Conservation (phyloP, 2,888 invertebrate species). For the Disparrhopalites patrizii region DNA sequence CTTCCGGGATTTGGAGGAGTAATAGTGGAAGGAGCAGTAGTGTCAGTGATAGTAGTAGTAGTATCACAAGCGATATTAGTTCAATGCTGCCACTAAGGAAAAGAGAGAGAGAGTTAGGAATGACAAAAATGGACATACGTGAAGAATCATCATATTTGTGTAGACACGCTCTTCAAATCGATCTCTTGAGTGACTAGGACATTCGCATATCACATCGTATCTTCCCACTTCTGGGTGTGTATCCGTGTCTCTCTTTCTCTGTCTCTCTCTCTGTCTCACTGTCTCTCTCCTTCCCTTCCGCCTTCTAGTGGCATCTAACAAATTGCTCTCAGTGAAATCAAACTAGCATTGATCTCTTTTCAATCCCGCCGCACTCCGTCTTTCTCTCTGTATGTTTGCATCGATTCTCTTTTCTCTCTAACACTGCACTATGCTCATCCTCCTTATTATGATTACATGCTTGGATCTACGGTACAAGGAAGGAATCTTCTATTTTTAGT, state of each 20-base stretch:
- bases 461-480: no score
- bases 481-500: no score
- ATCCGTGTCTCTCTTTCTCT: no score
- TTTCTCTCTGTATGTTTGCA: not conserved
- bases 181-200: constrained; percentile 16
- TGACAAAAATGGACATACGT: not conserved
- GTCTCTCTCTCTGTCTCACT: no score
- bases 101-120: not conserved
- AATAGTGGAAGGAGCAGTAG: no score
- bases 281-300: no score
- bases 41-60: no score
- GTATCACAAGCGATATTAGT: no score
- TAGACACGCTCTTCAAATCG: constrained; percentile 12
- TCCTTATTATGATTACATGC: no score
- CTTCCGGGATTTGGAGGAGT: no score
- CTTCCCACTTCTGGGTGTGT: no score
- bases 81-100: not conserved
- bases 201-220: constrained; percentile 29
- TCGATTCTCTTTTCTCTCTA: not conserved
- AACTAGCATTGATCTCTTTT: constrained; percentile 18
- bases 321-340: constrained; percentile 19
- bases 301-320: constrained; percentile 7
- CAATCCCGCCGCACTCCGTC: not conserved
- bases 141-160: constrained; percentile 14
- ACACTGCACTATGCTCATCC: no score